Percentiles rank a stretch among this genome's conserved stretches.
Conservation (phyloP, 1,140 invertebrate species). For the Brachionus calyciflorus region DNA sequence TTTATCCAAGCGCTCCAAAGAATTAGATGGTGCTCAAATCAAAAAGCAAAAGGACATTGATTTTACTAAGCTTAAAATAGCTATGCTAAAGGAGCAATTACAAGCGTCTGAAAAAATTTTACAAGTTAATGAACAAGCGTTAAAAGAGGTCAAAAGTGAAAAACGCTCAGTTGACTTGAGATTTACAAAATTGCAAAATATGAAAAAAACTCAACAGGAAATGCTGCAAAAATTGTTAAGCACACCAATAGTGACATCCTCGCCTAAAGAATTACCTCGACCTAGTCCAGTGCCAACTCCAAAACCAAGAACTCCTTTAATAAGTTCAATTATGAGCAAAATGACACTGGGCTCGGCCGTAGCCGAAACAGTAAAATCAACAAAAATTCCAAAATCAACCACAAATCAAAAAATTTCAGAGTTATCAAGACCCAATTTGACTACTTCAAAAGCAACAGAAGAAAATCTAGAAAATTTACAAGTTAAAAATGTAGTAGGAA, state of each 20-base stretch:
- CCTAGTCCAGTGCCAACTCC: neutral
- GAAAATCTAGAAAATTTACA: neutral
- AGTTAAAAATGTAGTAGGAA: neutral
- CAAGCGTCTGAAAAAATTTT: slow-evolving; percentile 19
- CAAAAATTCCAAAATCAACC: neutral
- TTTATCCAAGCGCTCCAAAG: neutral
- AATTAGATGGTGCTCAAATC: neutral
- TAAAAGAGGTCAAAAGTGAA: neutral
- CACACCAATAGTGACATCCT: neutral
- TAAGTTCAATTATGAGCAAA: neutral
- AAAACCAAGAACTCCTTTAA: neutral
- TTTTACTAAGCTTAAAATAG: slow-evolving; percentile 10
- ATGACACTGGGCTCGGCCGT: neutral
- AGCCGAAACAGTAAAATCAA: neutral
- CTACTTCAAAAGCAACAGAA: slow-evolving; percentile 22
- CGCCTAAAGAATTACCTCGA: neutral
- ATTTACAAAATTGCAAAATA: slow-evolving; percentile 16
- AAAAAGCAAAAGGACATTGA: slow-evolving; percentile 19
- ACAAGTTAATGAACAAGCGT: neutral
- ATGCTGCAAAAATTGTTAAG: slow-evolving; percentile 32
- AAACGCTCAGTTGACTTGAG: slow-evolving; percentile 1
- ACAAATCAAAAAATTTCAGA: neutral
- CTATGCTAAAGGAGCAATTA: slow-evolving; percentile 25
- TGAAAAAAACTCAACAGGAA: slow-evolving; percentile 26
- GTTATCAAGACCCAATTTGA: slow-evolving; percentile 10